Percentiles rank a stretch among this genome's conserved stretches.
Evolutionary conservation across 2,113 vertebrate genomes (phyloP).

Genomic region (Todiramphus saurophagus): DNA sequence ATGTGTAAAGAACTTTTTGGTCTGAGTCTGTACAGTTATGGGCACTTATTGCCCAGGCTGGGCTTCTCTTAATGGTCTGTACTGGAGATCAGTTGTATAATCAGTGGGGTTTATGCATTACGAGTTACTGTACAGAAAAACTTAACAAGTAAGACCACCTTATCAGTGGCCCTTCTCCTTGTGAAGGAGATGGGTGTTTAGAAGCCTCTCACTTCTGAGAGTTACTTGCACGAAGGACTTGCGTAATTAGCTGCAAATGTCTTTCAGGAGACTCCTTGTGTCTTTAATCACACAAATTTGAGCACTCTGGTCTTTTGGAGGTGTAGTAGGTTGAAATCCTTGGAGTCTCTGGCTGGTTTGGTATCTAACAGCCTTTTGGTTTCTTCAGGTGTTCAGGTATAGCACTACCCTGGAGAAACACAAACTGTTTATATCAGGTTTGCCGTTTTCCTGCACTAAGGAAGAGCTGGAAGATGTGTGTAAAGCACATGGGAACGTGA

Average conservation of each 20-base stretch:
- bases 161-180: too few relatives aligned
- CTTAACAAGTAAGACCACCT: neutral
- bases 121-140: neutral
- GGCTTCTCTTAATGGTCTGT: neutral
- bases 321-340: neutral
- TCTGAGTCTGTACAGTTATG: neutral
- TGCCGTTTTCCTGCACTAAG: slow-evolving; percentile 91
- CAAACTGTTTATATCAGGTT: slow-evolving; percentile 93
- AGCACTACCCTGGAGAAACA: slow-evolving; percentile 92
- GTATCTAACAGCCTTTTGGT: neutral
- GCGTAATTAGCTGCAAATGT: neutral
- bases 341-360: neutral
- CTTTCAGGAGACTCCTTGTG: neutral
- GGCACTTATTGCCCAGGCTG: neutral
- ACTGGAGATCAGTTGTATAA: neutral
- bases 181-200: neutral
- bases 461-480: slow-evolving; percentile 88
- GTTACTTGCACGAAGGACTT: neutral
- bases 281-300: neutral
- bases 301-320: neutral
- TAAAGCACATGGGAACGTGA: slow-evolving; percentile 84
- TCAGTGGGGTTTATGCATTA: neutral
- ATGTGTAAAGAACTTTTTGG: neutral
- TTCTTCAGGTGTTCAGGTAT: slow-evolving; percentile 89
- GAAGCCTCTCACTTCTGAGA: neutral